Base-by-base conservation (phyloP, 2,888 invertebrate genomes). In the Microctonus hyperodae region DNA sequence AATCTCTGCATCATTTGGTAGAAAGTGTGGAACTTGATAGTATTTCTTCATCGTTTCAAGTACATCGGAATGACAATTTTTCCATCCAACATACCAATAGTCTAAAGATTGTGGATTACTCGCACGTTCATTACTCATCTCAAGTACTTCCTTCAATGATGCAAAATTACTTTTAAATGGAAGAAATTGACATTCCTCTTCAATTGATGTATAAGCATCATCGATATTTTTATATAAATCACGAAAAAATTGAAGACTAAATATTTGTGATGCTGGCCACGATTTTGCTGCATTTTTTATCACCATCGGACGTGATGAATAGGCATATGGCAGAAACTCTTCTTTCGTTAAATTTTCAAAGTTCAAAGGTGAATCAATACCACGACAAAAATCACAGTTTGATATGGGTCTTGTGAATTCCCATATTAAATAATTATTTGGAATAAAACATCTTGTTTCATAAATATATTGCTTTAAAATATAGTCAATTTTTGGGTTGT, bases 41-140 rank as follows among this genome's bases (percentile, higher is more conserved):
- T 92, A 90, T 77, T 90, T 86, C 65, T 94, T 88, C 77, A 96
- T 88, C 78, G 89, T 88, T 13, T 88, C 86, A 71, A 93, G 85
- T 40, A 96, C 89, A 58, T 89, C 88, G n/a, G 91, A 90, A 86
- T 96, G 92, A 79, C 96, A 96, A 82, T 96, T 96, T 87, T 86
- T 93, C 95, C 95, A 95, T 73, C 96, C 96, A 55, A 96, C 91
- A 86, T 96, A 96, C 95, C 95, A 96, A 1, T 94, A 90, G 64
- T 88, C 85, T 75, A 90, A 86, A 1, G 89, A 89, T 13, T 86
- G 86, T 40, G 87, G 85, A 83, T 90, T 89, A 31, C 82, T 85
- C 5, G 90, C 89, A 78, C 93, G 87, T 61, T 86, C 87, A 55
- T 87, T 84, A 6, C 90, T 88, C 93, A 94, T 93, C 69, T 87